These are phyloP conservation scores for Drosophila fuyamai DNA, from an alignment of 1,140 invertebrate genomes.

Conservation along the genomic window DNA sequence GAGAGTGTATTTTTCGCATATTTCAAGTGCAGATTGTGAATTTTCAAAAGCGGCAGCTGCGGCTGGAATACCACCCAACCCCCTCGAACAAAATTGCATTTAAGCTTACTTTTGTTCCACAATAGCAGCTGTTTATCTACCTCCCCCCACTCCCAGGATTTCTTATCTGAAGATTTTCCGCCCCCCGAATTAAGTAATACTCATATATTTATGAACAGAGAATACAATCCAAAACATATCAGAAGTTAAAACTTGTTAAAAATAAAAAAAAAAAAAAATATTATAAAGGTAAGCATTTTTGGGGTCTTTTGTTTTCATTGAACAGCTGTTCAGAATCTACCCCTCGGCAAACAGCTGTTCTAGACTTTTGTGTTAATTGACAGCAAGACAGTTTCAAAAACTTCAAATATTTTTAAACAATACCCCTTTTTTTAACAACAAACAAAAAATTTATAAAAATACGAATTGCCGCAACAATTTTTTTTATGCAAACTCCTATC, in stretches of 20 bases:
- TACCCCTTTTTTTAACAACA: not conserved
- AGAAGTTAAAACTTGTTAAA: not conserved
- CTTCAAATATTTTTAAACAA: not conserved
- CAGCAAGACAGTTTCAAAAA: not conserved
- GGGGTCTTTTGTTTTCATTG: not conserved
- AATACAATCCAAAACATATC: not conserved
- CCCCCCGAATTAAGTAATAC: too few relatives aligned
- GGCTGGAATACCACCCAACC: not conserved
- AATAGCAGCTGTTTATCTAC: constrained; percentile 9
- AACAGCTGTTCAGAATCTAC: constrained; percentile 7
- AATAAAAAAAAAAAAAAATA: not conserved
- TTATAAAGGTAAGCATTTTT: not conserved
- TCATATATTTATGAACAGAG: not conserved
- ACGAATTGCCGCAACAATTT: not conserved
- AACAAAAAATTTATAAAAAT: not conserved
- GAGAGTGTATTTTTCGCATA: not conserved
- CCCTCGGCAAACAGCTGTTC: constrained; percentile 10
- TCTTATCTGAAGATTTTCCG: not conserved
- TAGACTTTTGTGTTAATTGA: not conserved
- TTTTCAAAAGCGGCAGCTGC: constrained; percentile 1
- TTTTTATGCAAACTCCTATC: not conserved
- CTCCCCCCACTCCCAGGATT: not conserved
- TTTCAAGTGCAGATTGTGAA: not conserved
- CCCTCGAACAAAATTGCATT: constrained; percentile 8
- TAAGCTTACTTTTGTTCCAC: constrained; percentile 9